These are phyloP conservation scores for Silurus glanis DNA, from an alignment of 2,113 vertebrate species.

Conservation along the genomic window DNA sequence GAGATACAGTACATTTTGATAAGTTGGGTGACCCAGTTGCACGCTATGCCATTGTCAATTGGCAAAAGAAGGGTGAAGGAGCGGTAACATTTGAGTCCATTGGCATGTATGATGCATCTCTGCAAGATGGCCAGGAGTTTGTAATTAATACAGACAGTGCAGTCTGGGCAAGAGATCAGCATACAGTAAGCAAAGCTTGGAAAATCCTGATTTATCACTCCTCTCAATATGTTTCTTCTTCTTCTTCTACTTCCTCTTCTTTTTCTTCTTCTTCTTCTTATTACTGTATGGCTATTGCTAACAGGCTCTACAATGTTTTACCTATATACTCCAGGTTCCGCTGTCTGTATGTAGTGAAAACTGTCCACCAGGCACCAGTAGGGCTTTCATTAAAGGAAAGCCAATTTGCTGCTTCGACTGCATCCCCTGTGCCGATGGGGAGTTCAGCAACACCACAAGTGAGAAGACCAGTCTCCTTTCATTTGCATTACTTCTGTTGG, in stretches of 20 bases:
- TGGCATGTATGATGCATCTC: slow-evolving; percentile 71
- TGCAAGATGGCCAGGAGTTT: slow-evolving; percentile 68
- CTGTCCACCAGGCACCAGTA: slow-evolving; percentile 70
- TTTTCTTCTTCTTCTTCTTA: neutral
- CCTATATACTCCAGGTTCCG: slow-evolving; percentile 63
- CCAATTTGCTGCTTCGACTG: slow-evolving; percentile 78
- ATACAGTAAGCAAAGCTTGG: slow-evolving; percentile 55
- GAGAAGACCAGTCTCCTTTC: slow-evolving; percentile 62
- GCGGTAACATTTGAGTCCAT: slow-evolving; percentile 69
- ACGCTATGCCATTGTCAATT: slow-evolving; percentile 74
- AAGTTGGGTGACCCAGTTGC: slow-evolving; percentile 71
- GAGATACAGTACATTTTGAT: slow-evolving; percentile 73
- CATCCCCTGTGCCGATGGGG: slow-evolving; percentile 71
- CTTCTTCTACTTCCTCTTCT: too few relatives aligned
- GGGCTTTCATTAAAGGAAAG: slow-evolving; percentile 70
- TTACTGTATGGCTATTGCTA: neutral
- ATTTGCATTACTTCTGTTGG: slow-evolving; percentile 60
- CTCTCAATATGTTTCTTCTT: neutral
- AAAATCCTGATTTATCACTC: neutral
- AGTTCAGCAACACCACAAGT: slow-evolving; percentile 78
- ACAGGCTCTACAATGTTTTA: slow-evolving; percentile 3
- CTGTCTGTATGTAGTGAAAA: slow-evolving; percentile 74
- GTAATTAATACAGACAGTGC: slow-evolving; percentile 62
- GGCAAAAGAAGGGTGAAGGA: slow-evolving; percentile 67
- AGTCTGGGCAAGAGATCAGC: slow-evolving; percentile 66